phyloP scores from a whole-genome alignment of 2,797 vertebrate genomes.

The Anas flavirostris region DNA sequence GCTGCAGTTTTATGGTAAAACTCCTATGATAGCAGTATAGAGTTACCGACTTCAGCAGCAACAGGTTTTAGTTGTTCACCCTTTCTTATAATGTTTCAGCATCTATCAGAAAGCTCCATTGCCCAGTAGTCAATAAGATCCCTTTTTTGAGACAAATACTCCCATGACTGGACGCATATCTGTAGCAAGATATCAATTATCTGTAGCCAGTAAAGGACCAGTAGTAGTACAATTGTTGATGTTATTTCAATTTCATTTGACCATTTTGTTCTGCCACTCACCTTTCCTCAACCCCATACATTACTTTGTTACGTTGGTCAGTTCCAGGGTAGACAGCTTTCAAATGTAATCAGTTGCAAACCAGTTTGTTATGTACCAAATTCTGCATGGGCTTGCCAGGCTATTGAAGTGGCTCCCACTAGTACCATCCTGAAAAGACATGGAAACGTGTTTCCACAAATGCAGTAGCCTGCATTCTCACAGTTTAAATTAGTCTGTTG shows the following conservation, averaged over 20 bases:
- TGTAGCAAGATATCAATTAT: not conserved
- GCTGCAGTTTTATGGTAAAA: not conserved
- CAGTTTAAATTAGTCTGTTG: not conserved
- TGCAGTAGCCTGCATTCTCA: not conserved
- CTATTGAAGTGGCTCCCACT: conserved; percentile 27
- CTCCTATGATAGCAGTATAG: not conserved
- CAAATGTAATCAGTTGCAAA: not conserved
- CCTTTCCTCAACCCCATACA: not conserved
- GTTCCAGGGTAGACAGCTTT: conserved; percentile 33
- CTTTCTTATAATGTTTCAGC: not conserved
- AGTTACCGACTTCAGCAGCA: not conserved
- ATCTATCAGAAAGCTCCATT: not conserved
- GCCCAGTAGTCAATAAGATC: not conserved
- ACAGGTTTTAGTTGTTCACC: not conserved
- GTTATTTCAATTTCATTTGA: not conserved
- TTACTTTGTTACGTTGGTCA: not conserved
- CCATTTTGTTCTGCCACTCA: not conserved
- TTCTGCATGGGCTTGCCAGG: conserved; percentile 10
- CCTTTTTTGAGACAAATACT: not conserved
- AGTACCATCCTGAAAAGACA: conserved; percentile 36
- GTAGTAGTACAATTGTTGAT: not conserved
- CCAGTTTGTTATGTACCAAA: conserved; percentile 41
- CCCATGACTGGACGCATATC: accelerated
- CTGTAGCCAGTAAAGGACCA: not conserved
- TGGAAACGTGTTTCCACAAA: conserved; percentile 36